Evolutionary conservation across 2,888 invertebrate species (phyloP).

Genomic region (Peribatodes rhomboidaria): DNA sequence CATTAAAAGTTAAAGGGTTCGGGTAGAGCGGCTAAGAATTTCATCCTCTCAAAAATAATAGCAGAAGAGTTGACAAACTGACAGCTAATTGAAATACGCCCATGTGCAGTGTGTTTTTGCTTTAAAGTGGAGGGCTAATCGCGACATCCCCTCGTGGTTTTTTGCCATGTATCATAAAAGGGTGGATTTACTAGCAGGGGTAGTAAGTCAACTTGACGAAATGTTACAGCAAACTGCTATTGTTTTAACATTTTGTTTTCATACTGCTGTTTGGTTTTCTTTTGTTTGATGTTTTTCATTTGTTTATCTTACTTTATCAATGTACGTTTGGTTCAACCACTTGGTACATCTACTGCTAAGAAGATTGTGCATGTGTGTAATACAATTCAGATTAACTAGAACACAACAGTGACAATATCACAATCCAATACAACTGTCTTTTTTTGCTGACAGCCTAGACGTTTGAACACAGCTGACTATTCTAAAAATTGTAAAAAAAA

Average conservation of each 20-base stretch:
- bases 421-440: no score
- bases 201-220: conserved; percentile 60
- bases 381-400: no score
- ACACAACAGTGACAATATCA: no score
- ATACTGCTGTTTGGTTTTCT: conserved; percentile 1
- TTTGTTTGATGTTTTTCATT: conserved; percentile 1
- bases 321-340: no score
- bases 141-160: conserved; percentile 69
- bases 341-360: no score
- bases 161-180: conserved; percentile 68
- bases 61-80: conserved; percentile 81
- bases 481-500: no score
- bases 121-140: conserved; percentile 78
- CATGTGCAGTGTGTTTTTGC: conserved; percentile 83
- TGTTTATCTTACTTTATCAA: background rate
- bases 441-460: no score
- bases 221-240: conserved; percentile 50
- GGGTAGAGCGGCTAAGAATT: conserved; percentile 48
- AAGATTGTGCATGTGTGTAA: no score
- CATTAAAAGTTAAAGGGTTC: conserved; percentile 40
- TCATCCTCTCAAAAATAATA: conserved; percentile 61
- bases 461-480: no score
- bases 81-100: conserved; percentile 86
- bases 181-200: conserved; percentile 63
- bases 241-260: conserved; percentile 48